Percentiles rank a stretch among this genome's conserved stretches.
These are phyloP conservation scores for Drosophila hamatofila DNA, from an alignment of 2,888 invertebrate species.

Conservation along the genomic window DNA sequence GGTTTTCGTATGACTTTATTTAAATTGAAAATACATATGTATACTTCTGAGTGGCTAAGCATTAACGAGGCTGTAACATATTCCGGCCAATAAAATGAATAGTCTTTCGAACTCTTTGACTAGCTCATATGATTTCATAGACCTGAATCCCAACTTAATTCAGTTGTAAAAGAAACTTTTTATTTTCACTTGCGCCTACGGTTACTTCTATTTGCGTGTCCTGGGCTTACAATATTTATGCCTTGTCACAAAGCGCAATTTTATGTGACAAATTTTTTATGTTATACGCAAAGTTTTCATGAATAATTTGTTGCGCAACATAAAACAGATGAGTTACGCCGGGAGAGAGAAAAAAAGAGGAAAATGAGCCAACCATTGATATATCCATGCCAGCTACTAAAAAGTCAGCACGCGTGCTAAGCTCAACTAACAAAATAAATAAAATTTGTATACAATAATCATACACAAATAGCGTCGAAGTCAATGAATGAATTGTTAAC, in stretches of 20 bases:
- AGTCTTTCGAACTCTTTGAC: too few relatives aligned
- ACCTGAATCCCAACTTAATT: not conserved
- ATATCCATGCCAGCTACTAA: constrained; percentile 49
- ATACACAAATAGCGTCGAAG: constrained; percentile 30
- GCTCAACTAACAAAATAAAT: constrained; percentile 32
- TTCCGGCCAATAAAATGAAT: not conserved
- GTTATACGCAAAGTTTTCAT: constrained; percentile 56
- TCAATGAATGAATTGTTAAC: constrained; percentile 65
- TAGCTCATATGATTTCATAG: constrained; percentile 12
- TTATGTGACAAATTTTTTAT: constrained; percentile 51
- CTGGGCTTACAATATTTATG: constrained; percentile 24
- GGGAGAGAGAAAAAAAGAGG: constrained; percentile 2
- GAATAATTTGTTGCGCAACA: constrained; percentile 55
- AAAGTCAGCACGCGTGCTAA: constrained; percentile 37
- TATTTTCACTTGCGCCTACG: constrained; percentile 29
- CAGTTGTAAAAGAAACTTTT: constrained; percentile 24
- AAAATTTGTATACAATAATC: constrained; percentile 33
- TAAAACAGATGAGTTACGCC: constrained; percentile 45
- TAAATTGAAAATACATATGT: not conserved
- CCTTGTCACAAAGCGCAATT: constrained; percentile 35
- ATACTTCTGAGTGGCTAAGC: not conserved
- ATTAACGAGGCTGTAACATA: not conserved
- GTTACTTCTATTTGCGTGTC: constrained; percentile 7
- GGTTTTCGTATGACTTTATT: not conserved
- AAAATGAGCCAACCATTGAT: constrained; percentile 1